Evolutionary conservation across 2,888 invertebrate genomes (phyloP), one percentile per base, ranked within the genome.

Genomic region (Megastigmus dorsalis): DNA sequence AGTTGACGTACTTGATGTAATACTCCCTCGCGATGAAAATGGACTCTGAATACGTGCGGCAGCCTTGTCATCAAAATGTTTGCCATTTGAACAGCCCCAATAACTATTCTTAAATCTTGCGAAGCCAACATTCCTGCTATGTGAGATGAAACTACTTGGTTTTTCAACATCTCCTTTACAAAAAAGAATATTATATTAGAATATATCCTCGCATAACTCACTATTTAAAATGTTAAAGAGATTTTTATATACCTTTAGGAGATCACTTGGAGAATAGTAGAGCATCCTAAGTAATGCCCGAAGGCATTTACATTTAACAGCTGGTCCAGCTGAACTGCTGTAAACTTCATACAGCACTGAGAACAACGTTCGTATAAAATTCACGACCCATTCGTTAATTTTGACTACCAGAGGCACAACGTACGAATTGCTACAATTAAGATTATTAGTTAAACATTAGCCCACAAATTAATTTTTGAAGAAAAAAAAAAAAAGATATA

Each of bases 111-210:
- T 77, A 99, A 91, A 90, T 99, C 99, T 86, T 94, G 95, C 3
- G 98, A 98, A 0, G 98, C 97, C 92, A 99, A 93, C 98, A 99
- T 99, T 73, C 97, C 97, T 33, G 98, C 98, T 85, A 99, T 96
- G 89, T 99, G 98, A 82, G 98, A 98, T 76, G 97, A 96, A 70
- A 97, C 96, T 79, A 95, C 92, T 87, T 93, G 93, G 84, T 92
- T 92, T 82, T 92, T 92, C 72, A 93, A 85, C 71, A 91, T 90
- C 77, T 90, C 89, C 89, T 89, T 18, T 3, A 59, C n/a, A 33
- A 66, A 68, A 33, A 33, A 55, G 36, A 30, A 23, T 9, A 7
- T 4, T 13, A 36, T 50, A 62, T 60, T 36, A 38, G 18, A 76
- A 28, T 43, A 43, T 1, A 26, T n/a, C n/a, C n/a, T n/a, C n/a